Evolutionary conservation across 2,797 vertebrate genomes (phyloP).

Genomic region (Semaprochilodus insignis): DNA sequence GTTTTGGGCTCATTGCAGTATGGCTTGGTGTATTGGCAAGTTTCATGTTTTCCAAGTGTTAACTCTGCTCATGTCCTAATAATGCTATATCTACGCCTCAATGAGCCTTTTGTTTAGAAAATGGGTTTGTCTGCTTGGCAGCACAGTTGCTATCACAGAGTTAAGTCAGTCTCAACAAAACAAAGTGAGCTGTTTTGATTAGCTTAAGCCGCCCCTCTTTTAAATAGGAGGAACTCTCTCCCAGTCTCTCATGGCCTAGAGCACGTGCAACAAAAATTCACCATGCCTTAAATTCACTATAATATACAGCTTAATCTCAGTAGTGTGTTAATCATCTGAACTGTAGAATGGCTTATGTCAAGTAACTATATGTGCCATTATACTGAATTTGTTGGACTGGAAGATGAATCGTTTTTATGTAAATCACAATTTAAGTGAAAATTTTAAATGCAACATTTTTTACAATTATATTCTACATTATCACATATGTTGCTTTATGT

Average conservation of each 20-base stretch:
- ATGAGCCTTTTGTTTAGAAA: slow-evolving; percentile 59
- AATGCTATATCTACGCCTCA: slow-evolving; percentile 37
- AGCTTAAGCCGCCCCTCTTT: slow-evolving; percentile 13
- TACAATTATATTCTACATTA: too few relatives aligned
- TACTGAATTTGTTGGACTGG: too few relatives aligned
- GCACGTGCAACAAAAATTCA: background rate
- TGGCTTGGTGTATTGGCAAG: background rate
- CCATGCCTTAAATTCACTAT: background rate
- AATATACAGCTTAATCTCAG: background rate
- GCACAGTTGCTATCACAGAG: slow-evolving; percentile 40
- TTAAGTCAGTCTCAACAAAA: slow-evolving; percentile 58
- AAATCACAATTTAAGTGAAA: too few relatives aligned
- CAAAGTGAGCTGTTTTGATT: slow-evolving; percentile 49
- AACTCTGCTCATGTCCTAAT: slow-evolving; percentile 52
- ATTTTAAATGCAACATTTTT: too few relatives aligned
- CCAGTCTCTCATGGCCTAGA: slow-evolving; percentile 30
- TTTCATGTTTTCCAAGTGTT: slow-evolving; percentile 32
- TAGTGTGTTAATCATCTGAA: background rate
- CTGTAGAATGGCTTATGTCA: background rate
- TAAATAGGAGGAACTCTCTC: slow-evolving; percentile 14
- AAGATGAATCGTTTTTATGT: too few relatives aligned
- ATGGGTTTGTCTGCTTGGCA: slow-evolving; percentile 47
- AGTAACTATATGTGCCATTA: background rate
- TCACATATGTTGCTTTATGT: too few relatives aligned
- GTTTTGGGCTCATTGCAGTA: background rate